Base-by-base conservation (phyloP, 2,888 invertebrate genomes). In the Eupeodes latifasciatus region DNA sequence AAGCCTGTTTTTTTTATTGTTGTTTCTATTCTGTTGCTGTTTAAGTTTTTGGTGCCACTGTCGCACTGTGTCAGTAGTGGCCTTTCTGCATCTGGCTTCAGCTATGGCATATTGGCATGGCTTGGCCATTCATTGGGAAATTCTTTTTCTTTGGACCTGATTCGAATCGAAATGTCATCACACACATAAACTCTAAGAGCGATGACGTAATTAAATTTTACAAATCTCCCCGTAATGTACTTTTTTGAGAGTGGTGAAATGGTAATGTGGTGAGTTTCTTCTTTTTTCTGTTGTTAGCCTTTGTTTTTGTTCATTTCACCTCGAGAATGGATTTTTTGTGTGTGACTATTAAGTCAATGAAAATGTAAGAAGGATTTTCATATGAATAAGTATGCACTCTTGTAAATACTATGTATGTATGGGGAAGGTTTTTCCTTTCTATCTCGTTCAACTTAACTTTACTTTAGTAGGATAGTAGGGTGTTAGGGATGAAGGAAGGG, bases 121-220 rank as follows among this genome's bases (percentile, higher is more conserved):
- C 5, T 9, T 40, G n/a, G 55, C 81, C 84, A 74, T 77, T 75
- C 77, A 84, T 67, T 72, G 34, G 53, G 69, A 72, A 55, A 19
- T 16, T 44, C 12, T 53, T 40, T 71, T 71, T 59, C 47, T 69
- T 62, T 69, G 34, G 34, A 14, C 47, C 19, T 57, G 74, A 57
- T 71, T 44, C 47, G 47, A 40, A 59, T 27, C 27, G 47, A 19
- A 47, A 72, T 72, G 49, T 55, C 53, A 84, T 77, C 49, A 79
- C 62, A 78, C 55, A 44, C 19, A 55, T 5, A 40, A 40, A 40
- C 6, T 40, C 53, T 55, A 11, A 40, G 55, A 77, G n/a, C 61
- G 74, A 88, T 88, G 87, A 88, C 80, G 87, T 84, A 84, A 88
- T 81, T 78, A 83, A 86, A 72, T 86, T 71, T 69, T 10, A 67